phyloP scores from a whole-genome alignment of 2,888 invertebrate species.

The Rotaria sp. region DNA sequence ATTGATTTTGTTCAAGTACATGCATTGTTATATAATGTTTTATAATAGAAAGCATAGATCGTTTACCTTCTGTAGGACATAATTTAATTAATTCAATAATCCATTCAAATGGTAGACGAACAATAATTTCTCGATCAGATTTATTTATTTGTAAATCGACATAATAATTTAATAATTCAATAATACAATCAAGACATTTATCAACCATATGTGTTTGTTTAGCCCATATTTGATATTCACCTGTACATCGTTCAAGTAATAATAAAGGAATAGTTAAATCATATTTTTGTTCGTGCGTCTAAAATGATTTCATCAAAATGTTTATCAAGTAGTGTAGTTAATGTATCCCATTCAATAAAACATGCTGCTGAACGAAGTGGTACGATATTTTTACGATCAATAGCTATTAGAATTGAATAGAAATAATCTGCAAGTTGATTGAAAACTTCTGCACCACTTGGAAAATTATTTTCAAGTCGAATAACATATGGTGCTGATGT shows the following conservation, averaged over 20 bases:
- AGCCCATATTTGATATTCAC: conserved; percentile 44
- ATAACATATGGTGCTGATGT: conserved; percentile 41
- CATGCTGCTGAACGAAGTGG: conserved; percentile 50
- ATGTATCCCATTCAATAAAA: conserved; percentile 47
- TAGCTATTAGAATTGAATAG: conserved; percentile 49
- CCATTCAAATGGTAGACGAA: conserved; percentile 35
- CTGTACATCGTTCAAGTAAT: conserved; percentile 19
- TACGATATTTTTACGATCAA: conserved; percentile 48
- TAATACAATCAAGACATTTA: conserved; percentile 47
- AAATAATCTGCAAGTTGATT: conserved; percentile 52
- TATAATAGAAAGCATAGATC: not conserved
- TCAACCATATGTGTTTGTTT: conserved; percentile 47
- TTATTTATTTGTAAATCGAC: not conserved
- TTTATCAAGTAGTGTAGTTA: conserved; percentile 48
- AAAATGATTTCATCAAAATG: conserved; percentile 48
- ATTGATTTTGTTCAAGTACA: not conserved
- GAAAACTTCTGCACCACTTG: conserved; percentile 52
- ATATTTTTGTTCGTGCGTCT: conserved; percentile 30
- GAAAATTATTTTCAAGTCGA: conserved; percentile 47
- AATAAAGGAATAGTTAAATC: conserved; percentile 29
- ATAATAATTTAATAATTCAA: conserved; percentile 44
- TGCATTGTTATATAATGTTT: not conserved
- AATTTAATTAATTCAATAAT: conserved; percentile 31
- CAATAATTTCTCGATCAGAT: conserved; percentile 24
- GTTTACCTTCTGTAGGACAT: not conserved